These are phyloP conservation scores for Xanthostigma xanthostigma DNA, from an alignment of 2,888 invertebrate species.

Conservation along the genomic window DNA sequence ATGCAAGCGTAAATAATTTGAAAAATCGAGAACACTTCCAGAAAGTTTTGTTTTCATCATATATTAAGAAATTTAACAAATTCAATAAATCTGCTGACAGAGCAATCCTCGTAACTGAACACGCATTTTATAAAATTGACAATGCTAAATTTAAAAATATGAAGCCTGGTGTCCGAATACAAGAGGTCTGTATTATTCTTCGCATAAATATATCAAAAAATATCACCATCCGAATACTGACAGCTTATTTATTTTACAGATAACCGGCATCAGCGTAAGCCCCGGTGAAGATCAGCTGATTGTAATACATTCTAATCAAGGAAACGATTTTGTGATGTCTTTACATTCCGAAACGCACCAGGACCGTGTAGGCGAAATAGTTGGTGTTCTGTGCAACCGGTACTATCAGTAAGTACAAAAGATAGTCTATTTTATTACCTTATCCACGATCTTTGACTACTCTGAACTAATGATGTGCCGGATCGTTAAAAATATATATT, in stretches of 20 bases:
- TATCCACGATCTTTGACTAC: no score
- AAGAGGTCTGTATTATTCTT: constrained; percentile 39
- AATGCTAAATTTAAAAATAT: constrained; percentile 72
- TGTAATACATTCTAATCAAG: constrained; percentile 70
- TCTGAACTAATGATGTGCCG: no score
- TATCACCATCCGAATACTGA: background rate
- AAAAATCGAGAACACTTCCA: constrained; percentile 50
- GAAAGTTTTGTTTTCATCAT: constrained; percentile 47
- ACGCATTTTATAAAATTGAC: constrained; percentile 76
- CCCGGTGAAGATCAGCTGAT: constrained; percentile 77
- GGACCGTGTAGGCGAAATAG: constrained; percentile 74
- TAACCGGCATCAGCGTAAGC: constrained; percentile 74
- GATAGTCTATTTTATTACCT: background rate
- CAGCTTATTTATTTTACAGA: constrained; percentile 27
- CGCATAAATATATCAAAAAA: background rate
- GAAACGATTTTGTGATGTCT: constrained; percentile 82
- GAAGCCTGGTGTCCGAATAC: constrained; percentile 68
- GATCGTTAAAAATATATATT: no score
- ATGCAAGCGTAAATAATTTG: constrained; percentile 49
- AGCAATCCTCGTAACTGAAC: constrained; percentile 76
- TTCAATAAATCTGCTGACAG: constrained; percentile 58
- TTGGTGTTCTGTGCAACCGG: constrained; percentile 65
- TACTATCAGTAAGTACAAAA: constrained; percentile 53
- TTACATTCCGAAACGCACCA: constrained; percentile 37
- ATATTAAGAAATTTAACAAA: constrained; percentile 53